Conservation (phyloP, 1,140 invertebrate species). For the Tetranychus cinnabarinus region DNA sequence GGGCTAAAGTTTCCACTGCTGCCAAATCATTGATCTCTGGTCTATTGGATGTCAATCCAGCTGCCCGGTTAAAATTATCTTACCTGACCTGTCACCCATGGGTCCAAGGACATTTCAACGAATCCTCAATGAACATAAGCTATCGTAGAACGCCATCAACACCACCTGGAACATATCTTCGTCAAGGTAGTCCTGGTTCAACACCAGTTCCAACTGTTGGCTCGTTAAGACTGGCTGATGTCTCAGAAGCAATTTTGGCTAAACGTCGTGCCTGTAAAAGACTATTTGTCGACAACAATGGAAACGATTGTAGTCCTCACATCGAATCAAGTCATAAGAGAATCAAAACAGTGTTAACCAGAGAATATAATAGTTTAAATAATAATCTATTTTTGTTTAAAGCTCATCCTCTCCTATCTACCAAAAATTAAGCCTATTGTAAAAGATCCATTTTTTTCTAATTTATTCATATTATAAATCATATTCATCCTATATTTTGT, state of each 20-base stretch:
- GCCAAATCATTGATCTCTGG: slow-evolving; percentile 50
- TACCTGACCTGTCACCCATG: slow-evolving; percentile 38
- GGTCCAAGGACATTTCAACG: slow-evolving; percentile 15
- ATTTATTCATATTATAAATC: too few species aligned
- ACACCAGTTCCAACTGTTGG: slow-evolving; percentile 41
- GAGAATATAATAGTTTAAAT: too few species aligned
- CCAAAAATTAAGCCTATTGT: too few species aligned
- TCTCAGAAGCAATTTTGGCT: slow-evolving; percentile 40
- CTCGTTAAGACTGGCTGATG: slow-evolving; percentile 43
- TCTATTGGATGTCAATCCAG: slow-evolving; percentile 52
- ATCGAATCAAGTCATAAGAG: too few species aligned
- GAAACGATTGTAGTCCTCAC: too few species aligned
- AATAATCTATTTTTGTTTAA: too few species aligned
- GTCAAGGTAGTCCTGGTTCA: slow-evolving; percentile 32
- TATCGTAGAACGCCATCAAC: background rate
- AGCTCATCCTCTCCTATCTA: too few species aligned
- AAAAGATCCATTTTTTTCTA: too few species aligned
- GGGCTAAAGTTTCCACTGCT: slow-evolving; percentile 41
- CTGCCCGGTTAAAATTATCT: slow-evolving; percentile 37
- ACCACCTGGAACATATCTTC: background rate
- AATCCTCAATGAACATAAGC: background rate
- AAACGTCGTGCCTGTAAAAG: slow-evolving; percentile 26
- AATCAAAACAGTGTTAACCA: too few species aligned
- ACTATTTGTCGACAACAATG: too few species aligned
- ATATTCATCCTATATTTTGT: too few species aligned